phyloP scores from a whole-genome alignment of 1,140 invertebrate species.

The Papilio polytes region DNA sequence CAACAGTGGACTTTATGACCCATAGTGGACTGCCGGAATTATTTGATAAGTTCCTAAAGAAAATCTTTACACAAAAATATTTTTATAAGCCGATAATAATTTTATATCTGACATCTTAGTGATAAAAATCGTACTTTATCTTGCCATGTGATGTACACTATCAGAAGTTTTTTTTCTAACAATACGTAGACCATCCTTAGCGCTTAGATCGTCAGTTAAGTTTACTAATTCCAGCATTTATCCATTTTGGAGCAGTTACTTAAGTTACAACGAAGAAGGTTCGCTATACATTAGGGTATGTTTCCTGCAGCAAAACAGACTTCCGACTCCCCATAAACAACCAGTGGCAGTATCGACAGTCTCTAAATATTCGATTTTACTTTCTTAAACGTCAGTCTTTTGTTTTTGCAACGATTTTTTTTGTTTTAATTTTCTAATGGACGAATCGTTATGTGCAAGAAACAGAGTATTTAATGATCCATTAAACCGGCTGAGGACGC shows the following conservation, averaged over 20 bases:
- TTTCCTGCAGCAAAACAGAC: no score
- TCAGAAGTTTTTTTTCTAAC: no score
- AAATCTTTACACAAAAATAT: constrained; percentile 7
- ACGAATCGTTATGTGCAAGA: neutral
- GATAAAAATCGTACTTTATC: neutral
- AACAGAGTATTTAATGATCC: constrained; percentile 36
- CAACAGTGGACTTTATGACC: constrained; percentile 34
- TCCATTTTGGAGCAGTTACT: no score
- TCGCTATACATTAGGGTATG: no score
- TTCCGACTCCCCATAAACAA: no score
- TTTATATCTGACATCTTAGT: neutral
- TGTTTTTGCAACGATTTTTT: neutral
- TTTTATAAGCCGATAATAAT: neutral
- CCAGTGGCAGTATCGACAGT: no score
- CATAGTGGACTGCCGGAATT: constrained; percentile 37
- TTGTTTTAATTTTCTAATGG: constrained; percentile 36
- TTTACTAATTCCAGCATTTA: no score
- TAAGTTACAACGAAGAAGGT: no score
- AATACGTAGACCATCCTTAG: no score
- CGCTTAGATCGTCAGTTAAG: no score
- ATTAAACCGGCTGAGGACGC: constrained; percentile 4
- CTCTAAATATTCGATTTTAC: neutral
- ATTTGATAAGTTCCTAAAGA: constrained; percentile 34
- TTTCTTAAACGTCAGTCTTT: neutral
- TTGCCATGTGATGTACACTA: no score